phyloP scores from a whole-genome alignment of 2,888 invertebrate genomes.

The Cerastis rubricosa region DNA sequence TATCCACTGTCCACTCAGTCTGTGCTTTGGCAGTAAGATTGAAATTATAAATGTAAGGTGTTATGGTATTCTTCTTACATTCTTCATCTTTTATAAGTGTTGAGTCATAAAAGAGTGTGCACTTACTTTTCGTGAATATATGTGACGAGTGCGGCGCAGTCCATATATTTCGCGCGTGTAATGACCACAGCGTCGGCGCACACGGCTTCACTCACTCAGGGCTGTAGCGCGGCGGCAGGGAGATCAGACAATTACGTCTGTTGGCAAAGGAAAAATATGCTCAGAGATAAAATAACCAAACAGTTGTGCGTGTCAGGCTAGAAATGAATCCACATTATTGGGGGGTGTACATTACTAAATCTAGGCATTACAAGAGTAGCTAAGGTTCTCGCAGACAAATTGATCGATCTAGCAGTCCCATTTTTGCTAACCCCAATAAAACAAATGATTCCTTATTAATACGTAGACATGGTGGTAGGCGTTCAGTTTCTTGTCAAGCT shows the following conservation, averaged over 20 bases:
- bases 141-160: slow-evolving; percentile 78
- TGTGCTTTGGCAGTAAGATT: not conserved
- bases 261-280: slow-evolving; percentile 66
- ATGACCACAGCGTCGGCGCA: slow-evolving; percentile 65
- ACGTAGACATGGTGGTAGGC: slow-evolving; percentile 5
- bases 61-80: not conserved
- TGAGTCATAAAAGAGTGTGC: not conserved
- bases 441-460: not conserved
- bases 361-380: not conserved
- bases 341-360: not conserved
- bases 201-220: slow-evolving; percentile 76
- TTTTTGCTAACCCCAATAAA: not conserved
- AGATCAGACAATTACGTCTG: slow-evolving; percentile 81
- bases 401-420: not conserved
- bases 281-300: not conserved
- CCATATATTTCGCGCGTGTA: slow-evolving; percentile 81
- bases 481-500: slow-evolving; percentile 6
- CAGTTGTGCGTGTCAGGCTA: no score
- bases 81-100: not conserved
- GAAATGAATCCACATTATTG: not conserved
- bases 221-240: slow-evolving; percentile 71
- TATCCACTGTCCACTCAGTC: not conserved
- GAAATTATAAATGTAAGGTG: not conserved
- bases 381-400: not conserved
- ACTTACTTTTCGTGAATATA: slow-evolving; percentile 82